Percentiles rank a stretch among this genome's conserved stretches.
Conservation (phyloP, 2,113 vertebrate genomes). For the Syrrhaptes paradoxus region DNA sequence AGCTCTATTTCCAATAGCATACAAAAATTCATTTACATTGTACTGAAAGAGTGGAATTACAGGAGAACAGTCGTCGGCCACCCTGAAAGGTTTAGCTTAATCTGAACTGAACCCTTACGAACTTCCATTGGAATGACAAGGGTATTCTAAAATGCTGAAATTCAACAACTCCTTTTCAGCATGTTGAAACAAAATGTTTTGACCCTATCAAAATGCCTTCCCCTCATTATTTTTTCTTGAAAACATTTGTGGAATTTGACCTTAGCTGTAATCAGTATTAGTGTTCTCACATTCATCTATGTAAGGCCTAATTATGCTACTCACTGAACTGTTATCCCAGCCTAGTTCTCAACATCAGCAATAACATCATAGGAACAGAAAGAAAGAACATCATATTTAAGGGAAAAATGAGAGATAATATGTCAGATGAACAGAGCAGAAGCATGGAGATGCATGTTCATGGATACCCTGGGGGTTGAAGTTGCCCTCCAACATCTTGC, state of each 20-base stretch:
- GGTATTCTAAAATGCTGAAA: neutral
- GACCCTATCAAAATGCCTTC: neutral
- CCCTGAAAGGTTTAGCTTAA: neutral
- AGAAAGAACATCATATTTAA: neutral
- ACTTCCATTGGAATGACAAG: neutral
- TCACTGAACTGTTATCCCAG: neutral
- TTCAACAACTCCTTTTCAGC: neutral
- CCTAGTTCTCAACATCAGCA: neutral
- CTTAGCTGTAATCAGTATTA: neutral
- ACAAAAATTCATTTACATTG: neutral
- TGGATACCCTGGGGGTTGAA: neutral
- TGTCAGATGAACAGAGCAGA: neutral
- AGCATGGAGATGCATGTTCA: fast-evolving
- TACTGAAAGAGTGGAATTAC: neutral
- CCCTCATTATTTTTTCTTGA: neutral
- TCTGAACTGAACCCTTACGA: neutral
- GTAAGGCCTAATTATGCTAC: neutral
- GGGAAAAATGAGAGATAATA: neutral
- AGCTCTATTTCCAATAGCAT: neutral
- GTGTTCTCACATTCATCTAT: neutral
- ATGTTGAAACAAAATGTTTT: neutral
- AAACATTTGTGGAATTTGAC: neutral
- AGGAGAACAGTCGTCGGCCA: neutral
- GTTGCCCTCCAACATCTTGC: neutral
- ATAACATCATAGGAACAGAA: neutral